Evolutionary conservation across 1,140 invertebrate genomes (phyloP).

Genomic region (Penaeus indicus): DNA sequence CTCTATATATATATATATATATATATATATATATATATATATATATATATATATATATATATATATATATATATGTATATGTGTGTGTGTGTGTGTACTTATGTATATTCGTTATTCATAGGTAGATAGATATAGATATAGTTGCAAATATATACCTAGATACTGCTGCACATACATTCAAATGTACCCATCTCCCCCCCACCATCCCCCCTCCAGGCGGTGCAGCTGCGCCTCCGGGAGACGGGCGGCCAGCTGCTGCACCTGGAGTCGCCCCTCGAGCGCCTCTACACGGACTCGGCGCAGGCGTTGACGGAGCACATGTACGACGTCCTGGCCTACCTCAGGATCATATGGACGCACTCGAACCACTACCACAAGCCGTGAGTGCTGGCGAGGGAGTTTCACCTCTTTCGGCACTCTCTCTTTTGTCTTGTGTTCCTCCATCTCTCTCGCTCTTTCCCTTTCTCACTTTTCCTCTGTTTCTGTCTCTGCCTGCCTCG

Average conservation of each 20-base stretch:
- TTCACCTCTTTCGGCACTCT: no score
- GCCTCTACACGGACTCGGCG: slow-evolving; percentile 47
- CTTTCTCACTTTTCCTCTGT: no score
- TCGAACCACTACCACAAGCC: slow-evolving; percentile 52
- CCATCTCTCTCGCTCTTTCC: no score
- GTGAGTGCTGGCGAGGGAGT: neutral
- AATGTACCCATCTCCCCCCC: neutral
- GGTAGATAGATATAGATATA: no score
- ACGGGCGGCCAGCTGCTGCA: slow-evolving; percentile 49
- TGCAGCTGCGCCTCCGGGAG: slow-evolving; percentile 37
- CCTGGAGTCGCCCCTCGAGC: slow-evolving; percentile 46
- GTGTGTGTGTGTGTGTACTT: no score
- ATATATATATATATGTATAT: no score
- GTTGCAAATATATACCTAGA: neutral
- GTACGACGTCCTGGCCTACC: slow-evolving; percentile 47
- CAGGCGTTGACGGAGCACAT: slow-evolving; percentile 54
- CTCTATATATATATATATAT: no score
- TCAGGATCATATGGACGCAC: slow-evolving; percentile 58
- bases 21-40: no score
- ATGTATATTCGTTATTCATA: no score
- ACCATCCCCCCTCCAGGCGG: slow-evolving; percentile 7
- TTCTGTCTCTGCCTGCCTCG: no score
- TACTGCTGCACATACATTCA: neutral
- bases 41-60: no score
- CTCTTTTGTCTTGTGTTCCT: no score